Base-by-base conservation (phyloP, 2,888 invertebrate genomes). In the Agrochola lota region DNA sequence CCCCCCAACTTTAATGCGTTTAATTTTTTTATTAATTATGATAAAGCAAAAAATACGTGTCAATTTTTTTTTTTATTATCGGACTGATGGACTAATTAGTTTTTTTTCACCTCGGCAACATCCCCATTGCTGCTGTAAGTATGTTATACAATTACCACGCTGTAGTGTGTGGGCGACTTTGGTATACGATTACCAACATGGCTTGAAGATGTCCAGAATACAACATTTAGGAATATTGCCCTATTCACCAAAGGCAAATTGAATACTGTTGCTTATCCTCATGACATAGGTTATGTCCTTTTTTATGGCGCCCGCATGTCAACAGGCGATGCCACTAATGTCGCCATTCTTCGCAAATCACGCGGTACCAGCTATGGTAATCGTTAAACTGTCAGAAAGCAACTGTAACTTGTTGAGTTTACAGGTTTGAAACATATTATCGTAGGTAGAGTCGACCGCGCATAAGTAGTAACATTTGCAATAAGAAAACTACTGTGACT, bases 341-440 rank as follows among this genome's bases (percentile, higher is more conserved):
- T 17, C 23, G 2, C 43, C 23, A 74, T 79, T 81, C 82, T 62
- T 74, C 26, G 60, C 55, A 66, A 74, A 81, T 79, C 66, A 75
- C 46, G 55, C 30, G 20, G 8, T 55, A n/a, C 55, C 46, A 40
- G 46, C 23, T 8, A 67, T 75, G 60, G 46, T 20, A 59, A 74
- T 73, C n/a, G 30, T 78, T 67, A 11, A n/a, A 59, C 23, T 77
- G 68, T 60, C 78, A 60, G 52, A 52, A 49, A 20, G n/a, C 30
- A 26, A 43, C 43, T 43, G 60, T 60, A 67, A 78, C 67, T 59
- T 78, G 59, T 76, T 78, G 68, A 78, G 49, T 78, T 77, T 30
- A 66, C n/a, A 26, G 9, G 64, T 43, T 66, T 43, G n/a, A 26
- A 66, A n/a, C 1, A 6, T n/a, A n/a, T 64, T 0, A 64, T 43